Base-by-base conservation (phyloP, 2,888 invertebrate species). In the Neoscelio sp. region DNA sequence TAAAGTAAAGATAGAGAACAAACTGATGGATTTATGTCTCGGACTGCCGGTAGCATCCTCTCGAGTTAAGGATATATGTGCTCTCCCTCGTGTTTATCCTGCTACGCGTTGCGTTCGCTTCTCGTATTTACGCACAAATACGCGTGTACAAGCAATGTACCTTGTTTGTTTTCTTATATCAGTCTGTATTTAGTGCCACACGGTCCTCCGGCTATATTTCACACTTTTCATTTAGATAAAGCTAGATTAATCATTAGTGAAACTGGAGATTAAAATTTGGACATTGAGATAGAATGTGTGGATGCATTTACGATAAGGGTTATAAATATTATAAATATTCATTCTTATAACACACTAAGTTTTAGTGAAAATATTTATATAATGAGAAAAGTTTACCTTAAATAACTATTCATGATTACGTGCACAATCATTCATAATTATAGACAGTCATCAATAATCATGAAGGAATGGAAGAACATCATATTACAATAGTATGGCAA, bases 141-240 rank as follows among this genome's bases (percentile, higher is more conserved):
- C 82, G 82, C 84, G 83, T 82, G 84, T 85, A 83, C 78, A 78
- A 82, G 82, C 83, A 18, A 71, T 80, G 79, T 84, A 84, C 81
- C 79, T 75, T 89, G 87, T 89, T 89, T 88, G 85, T 87, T 85
- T 88, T 88, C 88, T 88, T 87, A 89, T 87, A 87, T 89, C 85
- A 84, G 78, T 60, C 80, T 80, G 78, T 83, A 82, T 83, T 82
- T 83, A 56, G 70, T 60, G 60, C 76, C 67, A 46, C 65, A 44
- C 48, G 46, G 20, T 70, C 67, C 78, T 73, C 50, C 73, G 78
- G 83, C 84, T 81, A 82, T 82, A 73, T 56, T 62, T 77, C 52
- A 71, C 78, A 75, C 80, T 64, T 68, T 76, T 80, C 77, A 71
- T 65, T 77, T 71, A 71, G 50, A 2, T 58, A 56, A 62, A 58